Conservation (phyloP, 2,113 vertebrate genomes). For the Xiphias gladius region DNA sequence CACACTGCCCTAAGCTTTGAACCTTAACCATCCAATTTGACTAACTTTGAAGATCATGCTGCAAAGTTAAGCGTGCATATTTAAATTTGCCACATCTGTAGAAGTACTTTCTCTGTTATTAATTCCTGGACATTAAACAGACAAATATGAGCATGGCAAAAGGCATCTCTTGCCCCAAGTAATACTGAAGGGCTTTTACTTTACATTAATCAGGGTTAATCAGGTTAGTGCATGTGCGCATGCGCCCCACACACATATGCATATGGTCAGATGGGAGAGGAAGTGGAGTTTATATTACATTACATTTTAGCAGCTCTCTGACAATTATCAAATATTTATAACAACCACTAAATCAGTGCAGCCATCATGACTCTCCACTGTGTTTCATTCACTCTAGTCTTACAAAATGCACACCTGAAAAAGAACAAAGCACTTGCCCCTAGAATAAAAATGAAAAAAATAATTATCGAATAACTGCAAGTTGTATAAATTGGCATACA, state of each 20-base stretch:
- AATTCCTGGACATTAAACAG: slow-evolving; percentile 38
- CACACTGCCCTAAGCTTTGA: slow-evolving; percentile 49
- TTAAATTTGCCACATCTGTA: slow-evolving; percentile 44
- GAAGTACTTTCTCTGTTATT: slow-evolving; percentile 38
- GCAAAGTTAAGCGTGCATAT: slow-evolving; percentile 51
- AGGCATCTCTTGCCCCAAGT: slow-evolving; percentile 19
- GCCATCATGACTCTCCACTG: background rate
- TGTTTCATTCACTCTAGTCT: background rate
- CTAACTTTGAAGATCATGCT: slow-evolving; percentile 46
- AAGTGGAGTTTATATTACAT: background rate
- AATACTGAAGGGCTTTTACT: slow-evolving; percentile 22
- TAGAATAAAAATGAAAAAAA: background rate
- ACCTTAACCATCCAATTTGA: slow-evolving; percentile 62
- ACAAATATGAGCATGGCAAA: slow-evolving; percentile 39
- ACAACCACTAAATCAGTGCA: slow-evolving; percentile 20
- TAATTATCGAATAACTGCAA: background rate
- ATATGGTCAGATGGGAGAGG: background rate
- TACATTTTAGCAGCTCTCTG: slow-evolving; percentile 1
- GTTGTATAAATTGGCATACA: slow-evolving; percentile 3
- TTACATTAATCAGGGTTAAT: slow-evolving; percentile 50
- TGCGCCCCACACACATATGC: background rate
- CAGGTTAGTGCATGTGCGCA: background rate
- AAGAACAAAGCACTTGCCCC: background rate
- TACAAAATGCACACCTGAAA: background rate
- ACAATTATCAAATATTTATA: slow-evolving; percentile 24